Evolutionary conservation across 53 echinoderm and acorn worm genomes (phyloP).

Genomic region (Arbacia lixula): DNA sequence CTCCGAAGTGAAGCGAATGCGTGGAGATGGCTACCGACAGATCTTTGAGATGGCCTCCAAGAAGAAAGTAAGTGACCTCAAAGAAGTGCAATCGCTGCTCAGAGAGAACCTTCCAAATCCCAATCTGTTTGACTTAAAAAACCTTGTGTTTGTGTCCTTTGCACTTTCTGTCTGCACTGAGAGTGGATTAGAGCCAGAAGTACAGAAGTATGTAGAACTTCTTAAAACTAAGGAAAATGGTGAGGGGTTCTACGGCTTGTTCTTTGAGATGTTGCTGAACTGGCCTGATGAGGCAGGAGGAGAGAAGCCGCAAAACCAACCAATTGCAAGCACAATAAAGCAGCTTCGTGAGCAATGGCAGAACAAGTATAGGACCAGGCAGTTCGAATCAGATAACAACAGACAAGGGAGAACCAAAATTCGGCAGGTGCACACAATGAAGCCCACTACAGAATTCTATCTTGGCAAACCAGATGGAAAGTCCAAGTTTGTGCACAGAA

Average conservation of each 20-base stretch:
- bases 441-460: constrained; percentile 31
- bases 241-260: constrained; percentile 15
- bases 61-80: neutral
- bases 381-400: neutral
- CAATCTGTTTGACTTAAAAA: constrained; percentile 14
- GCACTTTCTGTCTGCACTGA: neutral
- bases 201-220: neutral
- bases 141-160: neutral
- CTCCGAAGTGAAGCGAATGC: constrained; percentile 10
- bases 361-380: neutral
- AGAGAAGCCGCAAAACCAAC: neutral
- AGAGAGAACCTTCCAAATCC: neutral
- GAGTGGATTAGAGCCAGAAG: neutral
- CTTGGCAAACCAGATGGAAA: neutral
- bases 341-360: neutral
- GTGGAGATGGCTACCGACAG: constrained; percentile 7
- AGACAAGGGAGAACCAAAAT: neutral
- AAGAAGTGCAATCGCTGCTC: neutral
- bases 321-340: neutral
- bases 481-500: constrained; percentile 19
- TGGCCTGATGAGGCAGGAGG: neutral
- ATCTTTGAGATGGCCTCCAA: constrained; percentile 6
- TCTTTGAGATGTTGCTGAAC: constrained; percentile 45
- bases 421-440: neutral
- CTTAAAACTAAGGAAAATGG: constrained; percentile 14